phyloP scores from a whole-genome alignment of 2,888 invertebrate genomes.

The Amblyjoppa fuscipennis region DNA sequence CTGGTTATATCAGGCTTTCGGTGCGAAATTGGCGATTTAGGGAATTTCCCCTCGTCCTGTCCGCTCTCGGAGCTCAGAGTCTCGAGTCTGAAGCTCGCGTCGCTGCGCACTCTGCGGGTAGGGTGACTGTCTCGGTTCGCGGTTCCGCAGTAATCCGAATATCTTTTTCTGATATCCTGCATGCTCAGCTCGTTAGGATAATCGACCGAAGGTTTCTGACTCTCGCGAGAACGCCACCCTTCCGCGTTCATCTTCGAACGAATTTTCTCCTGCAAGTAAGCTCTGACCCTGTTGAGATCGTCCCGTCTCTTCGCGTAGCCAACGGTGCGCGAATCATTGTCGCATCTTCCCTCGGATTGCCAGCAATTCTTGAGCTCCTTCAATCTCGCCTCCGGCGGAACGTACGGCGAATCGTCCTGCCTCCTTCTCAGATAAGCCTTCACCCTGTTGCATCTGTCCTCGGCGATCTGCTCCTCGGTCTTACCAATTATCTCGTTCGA shows the following conservation, averaged over 20 bases:
- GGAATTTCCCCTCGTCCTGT: conserved; percentile 24
- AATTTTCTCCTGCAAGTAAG: conserved; percentile 76
- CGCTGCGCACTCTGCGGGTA: conserved; percentile 78
- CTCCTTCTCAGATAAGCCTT: conserved; percentile 76
- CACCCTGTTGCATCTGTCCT: conserved; percentile 76
- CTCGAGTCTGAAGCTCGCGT: conserved; percentile 73
- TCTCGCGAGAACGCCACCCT: conserved; percentile 40
- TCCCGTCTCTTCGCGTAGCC: conserved; percentile 54
- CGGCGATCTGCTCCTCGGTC: conserved; percentile 75
- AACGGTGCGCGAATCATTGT: conserved; percentile 7
- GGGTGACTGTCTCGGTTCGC: conserved; percentile 71
- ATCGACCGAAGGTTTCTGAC: conserved; percentile 14
- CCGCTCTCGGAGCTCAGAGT: conserved; percentile 40
- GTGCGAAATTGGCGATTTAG: neutral
- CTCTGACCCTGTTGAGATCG: conserved; percentile 74
- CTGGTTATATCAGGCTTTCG: neutral
- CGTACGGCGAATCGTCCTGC: conserved; percentile 67
- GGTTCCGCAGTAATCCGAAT: conserved; percentile 72
- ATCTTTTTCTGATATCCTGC: conserved; percentile 72
- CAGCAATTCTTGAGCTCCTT: conserved; percentile 50
- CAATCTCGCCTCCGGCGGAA: conserved; percentile 58
- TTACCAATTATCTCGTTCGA: conserved; percentile 69
- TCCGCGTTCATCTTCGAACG: conserved; percentile 77
- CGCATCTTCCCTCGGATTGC: conserved; percentile 7
- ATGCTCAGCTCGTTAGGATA: conserved; percentile 59